Evolutionary conservation across 2,113 vertebrate species (phyloP).

Genomic region (Haplochromis burtoni): DNA sequence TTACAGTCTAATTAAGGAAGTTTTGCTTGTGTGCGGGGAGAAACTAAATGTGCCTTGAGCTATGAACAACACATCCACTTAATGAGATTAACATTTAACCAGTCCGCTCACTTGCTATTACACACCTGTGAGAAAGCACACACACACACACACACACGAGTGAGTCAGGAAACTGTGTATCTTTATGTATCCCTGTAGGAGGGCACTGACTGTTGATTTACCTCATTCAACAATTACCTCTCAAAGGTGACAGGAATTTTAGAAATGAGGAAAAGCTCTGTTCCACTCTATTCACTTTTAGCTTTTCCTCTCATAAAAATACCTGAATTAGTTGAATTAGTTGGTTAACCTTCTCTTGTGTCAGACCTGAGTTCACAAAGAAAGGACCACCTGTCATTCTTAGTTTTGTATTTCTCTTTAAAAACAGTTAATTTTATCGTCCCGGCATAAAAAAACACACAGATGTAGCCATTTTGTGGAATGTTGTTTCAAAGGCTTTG

Average conservation of each 20-base stretch:
- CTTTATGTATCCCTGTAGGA: constrained; percentile 6
- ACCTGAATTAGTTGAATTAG: constrained; percentile 47
- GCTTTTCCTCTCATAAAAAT: constrained; percentile 50
- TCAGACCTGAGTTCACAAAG: constrained; percentile 19
- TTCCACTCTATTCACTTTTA: constrained; percentile 15
- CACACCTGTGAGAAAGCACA: constrained; percentile 31
- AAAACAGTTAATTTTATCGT: neutral
- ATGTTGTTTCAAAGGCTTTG: neutral
- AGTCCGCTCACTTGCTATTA: constrained; percentile 28
- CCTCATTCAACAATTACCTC: constrained; percentile 51
- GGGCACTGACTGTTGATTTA: constrained; percentile 47
- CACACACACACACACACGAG: neutral
- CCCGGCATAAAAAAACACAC: neutral
- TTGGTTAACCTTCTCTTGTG: constrained; percentile 23
- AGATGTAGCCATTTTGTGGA: neutral
- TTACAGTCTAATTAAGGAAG: constrained; percentile 70
- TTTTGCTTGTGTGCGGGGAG: neutral
- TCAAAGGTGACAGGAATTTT: constrained; percentile 59
- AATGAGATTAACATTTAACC: constrained; percentile 68
- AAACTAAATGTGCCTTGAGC: constrained; percentile 27
- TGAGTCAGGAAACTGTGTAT: constrained; percentile 26
- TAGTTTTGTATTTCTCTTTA: neutral
- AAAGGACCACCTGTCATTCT: constrained; percentile 8
- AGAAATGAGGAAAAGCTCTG: constrained; percentile 52
- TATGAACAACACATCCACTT: constrained; percentile 44